Base-by-base conservation (phyloP, 2,888 invertebrate species). In the Mylabris sibirica region DNA sequence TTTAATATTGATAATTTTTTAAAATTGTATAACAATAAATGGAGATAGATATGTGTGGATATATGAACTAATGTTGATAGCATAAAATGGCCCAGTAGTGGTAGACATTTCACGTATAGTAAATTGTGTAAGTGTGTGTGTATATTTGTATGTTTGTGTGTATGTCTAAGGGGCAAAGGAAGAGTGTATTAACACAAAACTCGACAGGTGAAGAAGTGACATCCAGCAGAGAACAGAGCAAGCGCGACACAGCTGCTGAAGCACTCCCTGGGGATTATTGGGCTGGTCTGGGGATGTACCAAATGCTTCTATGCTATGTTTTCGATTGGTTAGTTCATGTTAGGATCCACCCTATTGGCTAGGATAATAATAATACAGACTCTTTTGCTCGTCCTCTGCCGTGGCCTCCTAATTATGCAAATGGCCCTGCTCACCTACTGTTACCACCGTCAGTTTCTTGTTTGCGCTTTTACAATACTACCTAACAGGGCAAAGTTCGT, bases 401-500 rank as follows among this genome's bases (percentile, higher is more conserved):
- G 69, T 76, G 76, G 76, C 77, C 75, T 75, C 76, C 73, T 77
- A 82, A 82, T 83, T 82, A 82, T 82, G 82, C 80, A 82, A 83
- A 83, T 83, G 81, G 76, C 75, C 75, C 79, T 78, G 81, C 80
- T 81, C 79, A 82, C 81, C 81, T 81, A 77, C 78, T 80, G 81
- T 76, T 78, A 72, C 79, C 78, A 78, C 77, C 78, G 74, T 76
- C 77, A 76, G 78, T 79, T 76, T 78, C 75, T 78, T 77, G 76
- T 77, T 82, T 82, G 83, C 82, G 81, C 83, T 82, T 83, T 83
- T 82, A 75, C 77, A 76, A 78, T 77, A 79, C 77, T 80, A 80
- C 79, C 79, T 57, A 57, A 57, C 79, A 79, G 79, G 80, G 76
- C 80, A 79, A 80, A 81, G 80, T 81, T 80, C 80, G 79, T 66